A percentile compares a stretch with the other conserved stretches of the same genome.
Evolutionary conservation across 1,140 invertebrate genomes (phyloP).

Genomic region (Drosophila tristis): DNA sequence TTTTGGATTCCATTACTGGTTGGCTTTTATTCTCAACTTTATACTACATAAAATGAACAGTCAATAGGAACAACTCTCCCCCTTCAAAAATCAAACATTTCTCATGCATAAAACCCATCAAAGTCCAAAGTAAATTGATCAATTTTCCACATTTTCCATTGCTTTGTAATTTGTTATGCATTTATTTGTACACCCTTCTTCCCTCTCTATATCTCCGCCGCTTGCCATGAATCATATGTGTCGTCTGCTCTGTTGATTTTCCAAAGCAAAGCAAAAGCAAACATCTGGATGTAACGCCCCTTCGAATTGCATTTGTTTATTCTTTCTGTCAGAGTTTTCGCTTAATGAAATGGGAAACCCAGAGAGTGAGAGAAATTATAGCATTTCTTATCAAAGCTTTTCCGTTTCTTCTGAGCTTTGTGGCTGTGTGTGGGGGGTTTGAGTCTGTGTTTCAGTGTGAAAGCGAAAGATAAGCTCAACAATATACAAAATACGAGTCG

Average conservation of each 20-base stretch:
- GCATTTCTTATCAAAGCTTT: conserved; percentile 28
- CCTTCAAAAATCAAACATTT: too few species aligned
- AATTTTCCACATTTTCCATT: conserved; percentile 36
- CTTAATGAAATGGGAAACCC: conserved; percentile 11
- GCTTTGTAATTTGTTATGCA: conserved; percentile 27
- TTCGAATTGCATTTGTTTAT: conserved; percentile 24
- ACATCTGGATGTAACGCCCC: conserved; percentile 52
- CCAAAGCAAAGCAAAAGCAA: conserved; percentile 7
- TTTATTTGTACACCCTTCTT: not conserved
- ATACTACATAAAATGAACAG: too few species aligned
- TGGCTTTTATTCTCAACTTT: too few species aligned
- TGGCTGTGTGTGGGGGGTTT: conserved; percentile 5
- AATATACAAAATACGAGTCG: conserved; percentile 6
- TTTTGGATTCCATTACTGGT: too few species aligned
- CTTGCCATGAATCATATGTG: conserved; percentile 25
- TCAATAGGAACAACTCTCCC: too few species aligned
- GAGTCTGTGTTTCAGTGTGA: conserved; percentile 4
- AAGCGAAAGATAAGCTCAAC: conserved; percentile 21
- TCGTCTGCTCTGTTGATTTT: conserved; percentile 6
- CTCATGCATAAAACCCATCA: not conserved
- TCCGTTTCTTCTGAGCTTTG: conserved; percentile 12
- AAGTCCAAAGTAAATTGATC: conserved; percentile 14
- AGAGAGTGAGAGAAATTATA: conserved; percentile 11
- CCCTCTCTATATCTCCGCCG: too few species aligned
- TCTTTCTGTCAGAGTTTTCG: conserved; percentile 22